phyloP scores from a whole-genome alignment of 2,113 vertebrate genomes.

The Casuarius casuarius region DNA sequence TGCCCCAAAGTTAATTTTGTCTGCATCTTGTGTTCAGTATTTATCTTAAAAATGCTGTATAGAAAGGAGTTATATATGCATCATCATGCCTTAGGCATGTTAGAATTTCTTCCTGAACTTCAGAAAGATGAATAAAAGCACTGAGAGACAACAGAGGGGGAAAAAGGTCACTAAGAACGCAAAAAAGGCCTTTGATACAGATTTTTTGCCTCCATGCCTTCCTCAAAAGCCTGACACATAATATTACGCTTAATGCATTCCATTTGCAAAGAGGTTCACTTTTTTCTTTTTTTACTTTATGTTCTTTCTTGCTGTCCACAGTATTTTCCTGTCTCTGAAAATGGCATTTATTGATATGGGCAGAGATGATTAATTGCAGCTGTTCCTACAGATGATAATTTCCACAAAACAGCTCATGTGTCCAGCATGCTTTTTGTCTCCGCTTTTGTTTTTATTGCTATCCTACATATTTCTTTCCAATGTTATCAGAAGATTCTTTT shows the following conservation, averaged over 20 bases:
- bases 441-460: slow-evolving; percentile 3
- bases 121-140: neutral
- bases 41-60: neutral
- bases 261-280: neutral
- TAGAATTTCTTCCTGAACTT: neutral
- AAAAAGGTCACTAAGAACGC: neutral
- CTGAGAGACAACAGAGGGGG: neutral
- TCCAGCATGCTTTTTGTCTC: neutral
- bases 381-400: neutral
- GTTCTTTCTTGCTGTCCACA: neutral
- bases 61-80: neutral
- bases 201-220: neutral
- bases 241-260: neutral
- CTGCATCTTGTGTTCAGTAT: neutral
- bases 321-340: neutral
- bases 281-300: neutral
- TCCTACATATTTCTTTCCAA: neutral
- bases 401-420: neutral
- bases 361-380: neutral
- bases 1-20: neutral
- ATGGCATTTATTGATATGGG: neutral
- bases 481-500: neutral
- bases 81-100: neutral
- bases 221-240: neutral
- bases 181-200: neutral